Percentiles rank a stretch among this genome's conserved stretches.
Conservation (phyloP, 1,140 invertebrate species). For the Tribolium madens region DNA sequence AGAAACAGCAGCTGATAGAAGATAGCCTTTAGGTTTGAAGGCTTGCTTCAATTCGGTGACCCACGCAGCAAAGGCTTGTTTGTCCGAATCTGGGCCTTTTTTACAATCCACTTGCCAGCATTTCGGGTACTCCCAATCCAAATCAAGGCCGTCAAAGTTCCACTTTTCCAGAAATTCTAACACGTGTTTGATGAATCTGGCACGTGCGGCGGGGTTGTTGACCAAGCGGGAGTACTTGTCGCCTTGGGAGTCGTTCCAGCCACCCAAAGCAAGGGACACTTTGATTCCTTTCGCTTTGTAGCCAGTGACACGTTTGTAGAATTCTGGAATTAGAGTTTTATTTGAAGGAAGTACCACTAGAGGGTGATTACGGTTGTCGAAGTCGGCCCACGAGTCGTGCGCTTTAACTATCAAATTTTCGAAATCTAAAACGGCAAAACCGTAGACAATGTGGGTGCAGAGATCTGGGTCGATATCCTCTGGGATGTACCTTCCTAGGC, state of each 20-base stretch:
- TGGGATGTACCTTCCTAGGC: slow-evolving; percentile 83
- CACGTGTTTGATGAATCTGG: slow-evolving; percentile 79
- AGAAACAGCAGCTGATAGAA: slow-evolving; percentile 87
- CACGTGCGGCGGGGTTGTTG: slow-evolving; percentile 77
- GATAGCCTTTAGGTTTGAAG: slow-evolving; percentile 78
- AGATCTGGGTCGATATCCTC: slow-evolving; percentile 87
- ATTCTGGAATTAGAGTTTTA: slow-evolving; percentile 69
- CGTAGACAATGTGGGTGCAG: slow-evolving; percentile 93
- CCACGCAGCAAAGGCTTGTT: slow-evolving; percentile 79
- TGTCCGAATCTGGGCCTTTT: slow-evolving; percentile 86
- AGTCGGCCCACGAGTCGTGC: slow-evolving; percentile 91
- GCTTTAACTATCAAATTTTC: slow-evolving; percentile 82
- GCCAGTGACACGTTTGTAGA: slow-evolving; percentile 84
- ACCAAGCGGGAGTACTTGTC: slow-evolving; percentile 88
- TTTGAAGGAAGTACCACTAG: neutral
- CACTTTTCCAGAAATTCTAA: slow-evolving; percentile 84
- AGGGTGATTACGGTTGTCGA: slow-evolving; percentile 79
- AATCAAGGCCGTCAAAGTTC: slow-evolving; percentile 87
- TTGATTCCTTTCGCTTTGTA: slow-evolving; percentile 85
- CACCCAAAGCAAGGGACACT: slow-evolving; percentile 85
- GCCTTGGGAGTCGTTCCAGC: slow-evolving; percentile 90
- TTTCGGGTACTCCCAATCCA: slow-evolving; percentile 94
- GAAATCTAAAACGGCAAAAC: slow-evolving; percentile 88
- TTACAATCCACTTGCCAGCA: slow-evolving; percentile 90
- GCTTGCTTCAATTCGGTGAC: slow-evolving; percentile 80